phyloP scores from a whole-genome alignment of 2,888 invertebrate species.

The Rhodophaea formosa region DNA sequence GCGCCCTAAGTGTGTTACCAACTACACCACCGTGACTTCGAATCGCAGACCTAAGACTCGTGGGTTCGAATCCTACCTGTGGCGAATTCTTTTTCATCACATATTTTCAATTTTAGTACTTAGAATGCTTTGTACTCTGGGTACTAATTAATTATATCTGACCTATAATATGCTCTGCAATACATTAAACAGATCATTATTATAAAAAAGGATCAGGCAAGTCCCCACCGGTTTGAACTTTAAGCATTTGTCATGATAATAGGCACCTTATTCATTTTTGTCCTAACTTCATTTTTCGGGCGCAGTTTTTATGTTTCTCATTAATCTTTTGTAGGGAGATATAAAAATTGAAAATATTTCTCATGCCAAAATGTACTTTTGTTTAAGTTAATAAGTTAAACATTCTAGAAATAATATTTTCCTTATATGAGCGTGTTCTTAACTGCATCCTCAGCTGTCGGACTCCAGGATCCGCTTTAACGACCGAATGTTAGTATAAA shows the following conservation, averaged over 20 bases:
- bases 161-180: neutral
- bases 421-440: no score
- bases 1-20: no score
- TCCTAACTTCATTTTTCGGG: slow-evolving; percentile 17
- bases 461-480: no score
- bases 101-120: no score
- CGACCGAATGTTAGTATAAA: no score
- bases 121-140: no score
- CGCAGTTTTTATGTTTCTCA: slow-evolving; percentile 10
- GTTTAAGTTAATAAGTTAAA: neutral
- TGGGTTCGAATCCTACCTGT: no score
- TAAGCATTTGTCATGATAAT: slow-evolving; percentile 30
- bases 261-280: slow-evolving; percentile 19
- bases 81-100: no score
- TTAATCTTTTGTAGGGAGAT: slow-evolving; percentile 15
- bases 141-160: neutral
- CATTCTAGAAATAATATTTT: neutral
- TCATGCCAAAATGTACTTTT: neutral
- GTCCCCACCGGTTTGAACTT: slow-evolving; percentile 25
- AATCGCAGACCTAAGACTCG: no score
- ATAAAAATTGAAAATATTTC: neutral
- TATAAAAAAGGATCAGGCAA: slow-evolving; percentile 18
- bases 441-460: no score
- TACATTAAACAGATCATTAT: slow-evolving; percentile 16
- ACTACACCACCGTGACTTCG: no score